These are phyloP conservation scores for Falco biarmicus DNA, from an alignment of 2,797 vertebrate genomes.

Conservation along the genomic window DNA sequence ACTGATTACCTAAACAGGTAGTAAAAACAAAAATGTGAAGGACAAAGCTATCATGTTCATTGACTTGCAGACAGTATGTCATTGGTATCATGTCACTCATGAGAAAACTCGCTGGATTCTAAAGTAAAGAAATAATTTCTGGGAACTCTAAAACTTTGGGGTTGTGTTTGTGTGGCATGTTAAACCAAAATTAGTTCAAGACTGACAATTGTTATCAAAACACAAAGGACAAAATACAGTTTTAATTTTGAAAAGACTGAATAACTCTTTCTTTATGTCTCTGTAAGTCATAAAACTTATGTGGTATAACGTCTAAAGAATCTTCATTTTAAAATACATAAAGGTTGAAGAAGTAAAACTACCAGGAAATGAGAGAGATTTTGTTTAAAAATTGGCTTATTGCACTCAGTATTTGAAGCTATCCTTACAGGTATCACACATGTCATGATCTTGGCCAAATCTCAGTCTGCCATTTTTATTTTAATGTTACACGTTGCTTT, in stretches of 20 bases:
- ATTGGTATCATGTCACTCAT: neutral
- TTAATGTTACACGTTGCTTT: neutral
- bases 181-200: constrained; percentile 52
- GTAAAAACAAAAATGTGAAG: constrained; percentile 27
- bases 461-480: neutral
- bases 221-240: neutral
- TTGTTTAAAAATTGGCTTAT: neutral
- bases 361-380: neutral
- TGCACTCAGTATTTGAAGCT: neutral
- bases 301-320: neutral
- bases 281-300: neutral
- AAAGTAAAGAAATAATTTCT: neutral
- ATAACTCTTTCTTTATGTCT: neutral
- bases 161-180: neutral
- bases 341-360: neutral
- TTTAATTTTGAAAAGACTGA: neutral
- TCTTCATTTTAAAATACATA: neutral
- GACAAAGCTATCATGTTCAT: constrained; percentile 11
- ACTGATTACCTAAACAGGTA: constrained; percentile 75
- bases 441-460: neutral
- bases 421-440: neutral
- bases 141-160: constrained; percentile 6
- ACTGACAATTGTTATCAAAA: constrained; percentile 31
- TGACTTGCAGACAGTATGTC: neutral
- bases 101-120: constrained; percentile 27